A percentile compares a stretch with the other conserved stretches of the same genome.
Conservation (phyloP, 2,113 vertebrate genomes). For the Electrona antarctica region DNA sequence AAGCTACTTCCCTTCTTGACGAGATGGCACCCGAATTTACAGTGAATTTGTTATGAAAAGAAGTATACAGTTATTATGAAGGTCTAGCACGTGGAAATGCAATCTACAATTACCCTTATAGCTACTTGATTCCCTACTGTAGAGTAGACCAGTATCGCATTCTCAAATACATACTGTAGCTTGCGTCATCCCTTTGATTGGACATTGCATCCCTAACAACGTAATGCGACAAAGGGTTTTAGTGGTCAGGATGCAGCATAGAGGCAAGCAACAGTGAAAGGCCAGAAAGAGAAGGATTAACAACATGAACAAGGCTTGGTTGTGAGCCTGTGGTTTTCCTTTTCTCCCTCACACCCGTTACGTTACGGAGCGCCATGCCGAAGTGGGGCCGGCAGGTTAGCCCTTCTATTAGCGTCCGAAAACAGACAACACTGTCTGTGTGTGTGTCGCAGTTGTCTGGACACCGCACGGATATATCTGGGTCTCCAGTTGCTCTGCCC, state of each 20-base stretch:
- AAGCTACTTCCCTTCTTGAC: too few relatives aligned
- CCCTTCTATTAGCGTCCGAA: neutral
- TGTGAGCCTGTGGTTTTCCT: slow-evolving; percentile 33
- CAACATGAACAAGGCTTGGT: slow-evolving; percentile 25
- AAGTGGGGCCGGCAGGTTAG: neutral
- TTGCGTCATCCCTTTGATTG: slow-evolving; percentile 6
- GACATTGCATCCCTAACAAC: neutral
- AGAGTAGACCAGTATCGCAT: neutral
- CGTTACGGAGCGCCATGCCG: slow-evolving; percentile 2
- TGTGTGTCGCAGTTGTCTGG: neutral
- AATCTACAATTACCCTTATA: too few relatives aligned
- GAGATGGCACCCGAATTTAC: too few relatives aligned
- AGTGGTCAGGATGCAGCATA: slow-evolving; percentile 35
- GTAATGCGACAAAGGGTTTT: slow-evolving; percentile 18
- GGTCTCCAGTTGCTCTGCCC: neutral
- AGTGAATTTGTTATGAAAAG: too few relatives aligned
- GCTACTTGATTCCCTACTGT: neutral
- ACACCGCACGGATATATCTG: neutral
- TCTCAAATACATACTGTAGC: neutral
- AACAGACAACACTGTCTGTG: neutral
- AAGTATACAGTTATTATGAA: too few relatives aligned
- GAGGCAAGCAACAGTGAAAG: slow-evolving; percentile 27
- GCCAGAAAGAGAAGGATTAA: slow-evolving; percentile 31
- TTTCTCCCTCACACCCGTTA: slow-evolving; percentile 8
- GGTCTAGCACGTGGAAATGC: too few relatives aligned